Evolutionary conservation across 2,113 vertebrate species (phyloP), one percentile per base, ranked within the genome.

Genomic region (Mormyrus lacerda): DNA sequence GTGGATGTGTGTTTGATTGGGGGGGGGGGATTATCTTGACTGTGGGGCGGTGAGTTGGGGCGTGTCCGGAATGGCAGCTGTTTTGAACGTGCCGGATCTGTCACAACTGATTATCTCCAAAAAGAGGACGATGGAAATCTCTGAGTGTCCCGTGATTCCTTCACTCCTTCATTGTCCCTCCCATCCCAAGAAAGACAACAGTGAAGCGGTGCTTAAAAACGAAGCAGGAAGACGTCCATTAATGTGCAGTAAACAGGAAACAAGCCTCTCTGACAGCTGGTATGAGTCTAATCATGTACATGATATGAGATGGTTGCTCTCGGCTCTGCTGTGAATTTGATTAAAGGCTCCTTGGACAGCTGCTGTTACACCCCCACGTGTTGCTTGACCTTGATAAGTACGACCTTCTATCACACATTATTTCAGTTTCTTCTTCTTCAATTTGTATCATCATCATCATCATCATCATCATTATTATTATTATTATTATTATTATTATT

Each of bases 1-100:
- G 50, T 27, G 84, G 19, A 84, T 50, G 27, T 50, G 24, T 86
- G 45, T 27, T 45, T 50, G 84, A 19, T 50, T 21, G 45, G 84
- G 90, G 82, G 82, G 51, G n/a, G 65, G 89, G 86, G 91, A 93
- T 91, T 91, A 93, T 83, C 44, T 83, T 84, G 47, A 45, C 82
- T 8, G 44, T 13, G 89, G 84, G 69, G 82, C 21, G 24, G 39
- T 84, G 39, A n/a, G 44, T 42, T 11, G 44, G 44, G 44, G 44
- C 44, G 17, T 19, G 24, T n/a, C 21, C 44, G 11, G 44, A 84
- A 84, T 84, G 82, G 82, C 82, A 84, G 82, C 82, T 84, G 82
- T 84, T 84, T 84, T 47, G 35, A 84, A 19, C 6, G 45, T 84
- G 82, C 21, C 5, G 44, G 8, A 24, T n/a, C 44, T 47, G 44